These are phyloP conservation scores for Scophthalmus maximus DNA, from an alignment of 2,113 vertebrate genomes.

Conservation along the genomic window DNA sequence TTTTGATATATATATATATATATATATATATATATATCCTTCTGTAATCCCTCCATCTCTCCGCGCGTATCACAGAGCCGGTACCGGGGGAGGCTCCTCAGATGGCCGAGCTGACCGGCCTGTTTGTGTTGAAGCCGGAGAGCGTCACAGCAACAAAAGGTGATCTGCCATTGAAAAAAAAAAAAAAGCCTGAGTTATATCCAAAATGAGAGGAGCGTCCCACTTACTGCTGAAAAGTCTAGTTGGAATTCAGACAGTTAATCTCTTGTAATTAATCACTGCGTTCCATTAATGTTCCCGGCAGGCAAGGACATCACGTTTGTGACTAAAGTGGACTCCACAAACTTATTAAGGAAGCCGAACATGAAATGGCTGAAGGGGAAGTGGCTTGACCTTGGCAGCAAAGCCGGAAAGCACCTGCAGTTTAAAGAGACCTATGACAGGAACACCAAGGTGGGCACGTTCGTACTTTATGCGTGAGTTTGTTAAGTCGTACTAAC, in stretches of 20 bases:
- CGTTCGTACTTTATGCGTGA: background rate
- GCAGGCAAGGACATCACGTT: slow-evolving; percentile 84
- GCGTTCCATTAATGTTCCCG: background rate
- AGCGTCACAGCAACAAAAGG: slow-evolving; percentile 79
- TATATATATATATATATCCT: too few relatives aligned
- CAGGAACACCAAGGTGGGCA: slow-evolving; percentile 86
- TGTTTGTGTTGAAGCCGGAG: slow-evolving; percentile 85
- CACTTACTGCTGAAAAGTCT: slow-evolving; percentile 5
- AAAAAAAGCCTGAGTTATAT: slow-evolving; percentile 15
- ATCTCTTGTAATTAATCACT: slow-evolving; percentile 4
- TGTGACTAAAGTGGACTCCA: slow-evolving; percentile 84
- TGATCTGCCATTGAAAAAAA: slow-evolving; percentile 56
- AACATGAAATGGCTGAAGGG: slow-evolving; percentile 92
- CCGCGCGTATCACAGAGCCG: slow-evolving; percentile 53
- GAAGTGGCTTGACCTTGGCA: slow-evolving; percentile 90
- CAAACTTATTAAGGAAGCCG: slow-evolving; percentile 81
- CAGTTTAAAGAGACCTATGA: slow-evolving; percentile 89
- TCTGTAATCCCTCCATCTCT: slow-evolving; percentile 20
- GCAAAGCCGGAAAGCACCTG: slow-evolving; percentile 89
- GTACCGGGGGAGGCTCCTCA: slow-evolving; percentile 67
- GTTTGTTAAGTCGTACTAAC: background rate
- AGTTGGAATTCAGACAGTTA: slow-evolving; percentile 1
- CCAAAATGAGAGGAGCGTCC: background rate
- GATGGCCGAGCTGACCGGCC: slow-evolving; percentile 75
- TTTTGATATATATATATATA: slow-evolving; percentile 41